Evolutionary conservation across 2,888 invertebrate species (phyloP), one percentile per base, ranked within the genome.

Genomic region (Nymphalis polychloros): DNA sequence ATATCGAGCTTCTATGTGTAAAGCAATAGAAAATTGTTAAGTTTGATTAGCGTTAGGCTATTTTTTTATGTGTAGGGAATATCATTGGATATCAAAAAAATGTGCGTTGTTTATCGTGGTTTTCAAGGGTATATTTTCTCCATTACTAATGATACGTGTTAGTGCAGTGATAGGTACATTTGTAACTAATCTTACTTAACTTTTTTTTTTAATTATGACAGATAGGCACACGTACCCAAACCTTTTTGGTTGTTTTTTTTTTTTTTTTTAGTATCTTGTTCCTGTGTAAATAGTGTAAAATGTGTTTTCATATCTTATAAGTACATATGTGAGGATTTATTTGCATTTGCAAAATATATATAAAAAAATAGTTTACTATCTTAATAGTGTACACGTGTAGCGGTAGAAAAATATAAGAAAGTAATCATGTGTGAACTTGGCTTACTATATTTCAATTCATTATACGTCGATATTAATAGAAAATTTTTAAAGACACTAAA

Each of bases 11-110:
- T 85, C 78, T 78, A 77, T 8, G 17, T 53, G 53, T 53, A 79
- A 81, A 88, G 88, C 89, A 87, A 88, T 89, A 86, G 80, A 80
- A n/a, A 78, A 74, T 86, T 88, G 89, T 91, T 90, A 90, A 87
- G 89, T 89, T 90, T 90, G 84, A 61, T 59, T 59, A 84, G 81
- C 73, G 73, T 73, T 82, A 82, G 80, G 79, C 75, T 79, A 76
- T 72, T 81, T 41, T 48, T 80, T 75, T 70, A 74, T 78, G 78
- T 76, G 75, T 79, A 81, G 75, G 72, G 68, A 62, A 69, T 73
- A 69, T 72, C 75, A 72, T 67, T 64, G 66, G 68, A 71, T 71
- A 69, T 75, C 73, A 71, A 62, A 66, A 63, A 61, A 46, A 53
- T 63, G 62, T 72, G 64, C 19, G 50, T 35, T 48, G 41, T 57